Evolutionary conservation across 1,140 invertebrate genomes (phyloP), one percentile per base, ranked within the genome.

Genomic region (Trichonephila inaurata): DNA sequence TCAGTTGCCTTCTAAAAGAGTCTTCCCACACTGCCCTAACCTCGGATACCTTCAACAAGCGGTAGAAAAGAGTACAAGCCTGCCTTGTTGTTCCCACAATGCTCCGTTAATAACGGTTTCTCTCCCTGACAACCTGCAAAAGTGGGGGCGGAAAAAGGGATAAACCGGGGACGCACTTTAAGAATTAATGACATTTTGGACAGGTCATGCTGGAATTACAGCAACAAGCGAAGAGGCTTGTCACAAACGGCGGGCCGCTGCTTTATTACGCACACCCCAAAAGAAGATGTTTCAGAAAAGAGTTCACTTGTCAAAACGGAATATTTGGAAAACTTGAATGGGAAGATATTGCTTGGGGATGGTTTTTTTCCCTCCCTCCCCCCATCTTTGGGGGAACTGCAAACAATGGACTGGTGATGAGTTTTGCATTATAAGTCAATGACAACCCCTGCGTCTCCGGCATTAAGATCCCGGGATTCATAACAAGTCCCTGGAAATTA

Each of bases 181-280:
- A 85, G 90, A 92, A 92, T 92, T 92, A 92, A 92, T 92, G 90
- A 92, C 90, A 85, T 92, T 92, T 92, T 92, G 81, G 90, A 92
- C 90, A 92, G 90, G 77, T 28, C 61, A 85, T 60, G 61, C n/a
- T 81, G 90, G 66, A 90, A 81, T 19, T 33, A 21, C 64, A 82
- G 72, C 69, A 82, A 61, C 88, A 61, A 89, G 51, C 64, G 40
- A 40, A 21, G 51, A 18, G 83, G 90, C 28, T 28, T 61, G n/a
- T 85, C 82, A 58, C 33, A 21, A 60, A 21, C 28, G 16, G 64
- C 33, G 40, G 86, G 16, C 1, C 24, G 24, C 83, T 28, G 51
- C 83, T 85, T 77, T 85, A 85, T 85, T 85, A 61, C 44, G 21
- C n/a, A 19, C 44, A 24, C 18, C 83, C 51, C 51, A 85, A 58